Evolutionary conservation across 2,797 vertebrate species (phyloP).

Genomic region (Sebastes cheni): DNA sequence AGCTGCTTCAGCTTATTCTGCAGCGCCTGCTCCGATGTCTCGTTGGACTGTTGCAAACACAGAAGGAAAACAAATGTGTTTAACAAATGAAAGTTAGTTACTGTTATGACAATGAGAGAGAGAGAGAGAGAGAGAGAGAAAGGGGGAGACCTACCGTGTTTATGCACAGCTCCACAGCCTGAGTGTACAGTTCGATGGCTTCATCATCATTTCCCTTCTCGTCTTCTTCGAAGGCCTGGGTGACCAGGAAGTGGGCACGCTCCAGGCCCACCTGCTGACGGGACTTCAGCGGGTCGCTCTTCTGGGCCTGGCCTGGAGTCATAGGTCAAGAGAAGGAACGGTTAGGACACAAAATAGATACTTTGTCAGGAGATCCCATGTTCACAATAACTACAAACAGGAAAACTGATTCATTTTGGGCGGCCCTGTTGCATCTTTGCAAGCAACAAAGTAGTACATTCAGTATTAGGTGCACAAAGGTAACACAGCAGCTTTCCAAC

Average conservation of each 20-base stretch:
- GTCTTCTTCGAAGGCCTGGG: slow-evolving; percentile 97
- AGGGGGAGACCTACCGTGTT: slow-evolving; percentile 85
- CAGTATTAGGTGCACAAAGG: no score
- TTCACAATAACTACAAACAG: background rate
- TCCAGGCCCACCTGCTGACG: slow-evolving; percentile 96
- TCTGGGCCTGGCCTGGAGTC: slow-evolving; percentile 89
- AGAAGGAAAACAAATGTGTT: slow-evolving; percentile 7
- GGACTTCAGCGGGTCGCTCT: slow-evolving; percentile 91
- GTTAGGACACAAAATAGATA: background rate
- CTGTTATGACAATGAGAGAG: background rate
- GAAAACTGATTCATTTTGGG: background rate
- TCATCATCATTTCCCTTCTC: slow-evolving; percentile 93
- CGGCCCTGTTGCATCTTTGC: no score
- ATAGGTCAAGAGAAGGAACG: slow-evolving; percentile 2
- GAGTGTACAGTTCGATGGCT: slow-evolving; percentile 94
- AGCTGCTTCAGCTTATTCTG: slow-evolving; percentile 96
- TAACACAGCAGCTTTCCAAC: background rate
- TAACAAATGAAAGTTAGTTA: no score
- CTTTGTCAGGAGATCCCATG: background rate
- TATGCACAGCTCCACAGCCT: slow-evolving; percentile 97
- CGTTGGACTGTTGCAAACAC: slow-evolving; percentile 85
- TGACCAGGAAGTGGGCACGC: slow-evolving; percentile 95
- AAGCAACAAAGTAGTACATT: no score
- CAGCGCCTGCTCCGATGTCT: slow-evolving; percentile 91
- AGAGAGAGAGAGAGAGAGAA: background rate